These are phyloP conservation scores for Echiichthys vipera DNA, from an alignment of 2,797 vertebrate species.

Conservation along the genomic window DNA sequence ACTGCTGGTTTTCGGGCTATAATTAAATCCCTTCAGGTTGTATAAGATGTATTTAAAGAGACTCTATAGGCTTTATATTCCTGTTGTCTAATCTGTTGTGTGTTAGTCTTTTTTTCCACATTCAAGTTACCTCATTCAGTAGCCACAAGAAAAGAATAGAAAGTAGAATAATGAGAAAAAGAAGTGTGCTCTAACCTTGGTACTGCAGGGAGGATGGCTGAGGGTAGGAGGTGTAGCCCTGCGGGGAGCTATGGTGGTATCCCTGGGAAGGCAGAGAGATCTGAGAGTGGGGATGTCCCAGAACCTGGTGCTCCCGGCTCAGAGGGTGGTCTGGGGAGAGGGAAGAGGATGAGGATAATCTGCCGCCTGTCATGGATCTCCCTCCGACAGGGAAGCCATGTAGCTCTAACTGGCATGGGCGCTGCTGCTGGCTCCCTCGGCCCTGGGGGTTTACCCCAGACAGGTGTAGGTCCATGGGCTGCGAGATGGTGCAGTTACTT, in stretches of 20 bases:
- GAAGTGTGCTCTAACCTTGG: slow-evolving; percentile 89
- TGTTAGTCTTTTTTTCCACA: not conserved
- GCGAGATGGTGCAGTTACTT: slow-evolving; percentile 85
- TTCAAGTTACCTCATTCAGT: not conserved
- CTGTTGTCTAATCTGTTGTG: slow-evolving; percentile 4
- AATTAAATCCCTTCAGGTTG: slow-evolving; percentile 35
- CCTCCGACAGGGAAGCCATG: slow-evolving; percentile 87
- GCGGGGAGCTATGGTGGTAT: slow-evolving; percentile 85
- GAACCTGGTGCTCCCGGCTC: slow-evolving; percentile 87
- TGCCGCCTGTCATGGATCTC: slow-evolving; percentile 83
- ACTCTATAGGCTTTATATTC: slow-evolving; percentile 2
- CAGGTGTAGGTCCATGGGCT: slow-evolving; percentile 82
- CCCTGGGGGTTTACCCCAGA: slow-evolving; percentile 77
- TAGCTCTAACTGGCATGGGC: slow-evolving; percentile 78
- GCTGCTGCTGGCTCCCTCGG: slow-evolving; percentile 84
- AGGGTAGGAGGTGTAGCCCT: slow-evolving; percentile 88
- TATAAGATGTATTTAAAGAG: slow-evolving; percentile 33
- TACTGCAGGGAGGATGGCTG: slow-evolving; percentile 90
- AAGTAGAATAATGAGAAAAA: not conserved
- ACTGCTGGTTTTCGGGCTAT: slow-evolving; percentile 11
- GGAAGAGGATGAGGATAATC: slow-evolving; percentile 86
- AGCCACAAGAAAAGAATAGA: not conserved
- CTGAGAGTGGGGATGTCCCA: slow-evolving; percentile 81
- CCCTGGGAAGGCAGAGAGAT: slow-evolving; percentile 86
- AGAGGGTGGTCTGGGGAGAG: slow-evolving; percentile 90